Conservation (phyloP, 2,888 invertebrate genomes). For the Eupithecia centaureata region DNA sequence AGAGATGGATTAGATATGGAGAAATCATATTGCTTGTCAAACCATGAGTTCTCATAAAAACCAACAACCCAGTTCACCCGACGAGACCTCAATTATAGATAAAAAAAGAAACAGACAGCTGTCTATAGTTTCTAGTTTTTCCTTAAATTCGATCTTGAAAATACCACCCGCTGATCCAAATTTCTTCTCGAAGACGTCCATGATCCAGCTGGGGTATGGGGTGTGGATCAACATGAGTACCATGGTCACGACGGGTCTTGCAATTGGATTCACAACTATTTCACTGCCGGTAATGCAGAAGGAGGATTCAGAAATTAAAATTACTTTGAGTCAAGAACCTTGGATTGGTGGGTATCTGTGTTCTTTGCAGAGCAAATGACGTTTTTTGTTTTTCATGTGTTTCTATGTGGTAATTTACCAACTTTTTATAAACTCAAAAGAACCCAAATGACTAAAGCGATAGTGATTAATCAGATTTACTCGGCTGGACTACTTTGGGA, state of each 20-base stretch:
- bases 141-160: not conserved
- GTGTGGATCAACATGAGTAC: constrained; percentile 80
- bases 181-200: constrained; percentile 59
- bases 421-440: not conserved
- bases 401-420: not conserved
- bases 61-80: not conserved
- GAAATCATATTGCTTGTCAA: not conserved
- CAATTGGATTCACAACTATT: constrained; percentile 85
- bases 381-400: not conserved
- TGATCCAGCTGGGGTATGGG: constrained; percentile 63
- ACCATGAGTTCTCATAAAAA: not conserved
- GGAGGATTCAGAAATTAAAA: constrained; percentile 65
- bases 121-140: not conserved
- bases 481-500: no score
- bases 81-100: not conserved
- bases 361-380: not conserved
- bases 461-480: no score
- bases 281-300: constrained; percentile 81
- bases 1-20: not conserved
- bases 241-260: constrained; percentile 85
- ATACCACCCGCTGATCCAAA: constrained; percentile 52
- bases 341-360: constrained; percentile 83
- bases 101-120: not conserved
- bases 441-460: not conserved
- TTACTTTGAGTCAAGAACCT: constrained; percentile 76